phyloP scores from a whole-genome alignment of 2,113 vertebrate genomes.

The Phalacrocorax brasilianus region DNA sequence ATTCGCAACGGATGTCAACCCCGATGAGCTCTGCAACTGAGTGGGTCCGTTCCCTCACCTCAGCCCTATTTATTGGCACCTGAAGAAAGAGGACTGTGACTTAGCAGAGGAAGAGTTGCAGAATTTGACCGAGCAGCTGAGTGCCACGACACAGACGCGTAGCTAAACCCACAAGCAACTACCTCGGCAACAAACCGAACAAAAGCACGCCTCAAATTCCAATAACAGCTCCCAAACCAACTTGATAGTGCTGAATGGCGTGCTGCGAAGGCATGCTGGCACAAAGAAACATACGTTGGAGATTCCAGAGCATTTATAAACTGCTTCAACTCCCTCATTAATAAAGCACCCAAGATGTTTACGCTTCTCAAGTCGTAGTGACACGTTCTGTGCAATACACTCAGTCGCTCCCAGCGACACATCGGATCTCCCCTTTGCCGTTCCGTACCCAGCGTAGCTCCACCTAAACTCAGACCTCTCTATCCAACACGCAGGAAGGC shows the following conservation, averaged over 20 bases:
- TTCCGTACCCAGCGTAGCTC: not conserved
- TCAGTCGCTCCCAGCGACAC: not conserved
- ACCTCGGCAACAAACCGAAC: not conserved
- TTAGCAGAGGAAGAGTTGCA: not conserved
- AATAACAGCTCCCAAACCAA: accelerated
- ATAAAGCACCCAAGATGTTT: not conserved
- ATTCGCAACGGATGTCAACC: not conserved
- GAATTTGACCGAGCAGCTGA: not conserved
- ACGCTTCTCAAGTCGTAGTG: not conserved
- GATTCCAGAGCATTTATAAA: not conserved
- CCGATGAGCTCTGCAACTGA: not conserved
- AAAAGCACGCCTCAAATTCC: not conserved
- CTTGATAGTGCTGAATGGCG: not conserved
- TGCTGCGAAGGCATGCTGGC: accelerated
- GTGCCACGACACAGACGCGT: not conserved
- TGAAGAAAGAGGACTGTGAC: not conserved
- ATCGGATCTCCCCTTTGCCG: not conserved
- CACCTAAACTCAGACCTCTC: not conserved
- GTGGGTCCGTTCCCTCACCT: not conserved
- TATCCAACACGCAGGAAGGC: accelerated
- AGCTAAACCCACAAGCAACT: not conserved
- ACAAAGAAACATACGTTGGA: not conserved
- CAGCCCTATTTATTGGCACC: not conserved
- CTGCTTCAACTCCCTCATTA: not conserved
- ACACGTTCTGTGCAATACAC: not conserved